Evolutionary conservation across 2,113 vertebrate genomes (phyloP).

Genomic region (Scytalopus superciliaris): DNA sequence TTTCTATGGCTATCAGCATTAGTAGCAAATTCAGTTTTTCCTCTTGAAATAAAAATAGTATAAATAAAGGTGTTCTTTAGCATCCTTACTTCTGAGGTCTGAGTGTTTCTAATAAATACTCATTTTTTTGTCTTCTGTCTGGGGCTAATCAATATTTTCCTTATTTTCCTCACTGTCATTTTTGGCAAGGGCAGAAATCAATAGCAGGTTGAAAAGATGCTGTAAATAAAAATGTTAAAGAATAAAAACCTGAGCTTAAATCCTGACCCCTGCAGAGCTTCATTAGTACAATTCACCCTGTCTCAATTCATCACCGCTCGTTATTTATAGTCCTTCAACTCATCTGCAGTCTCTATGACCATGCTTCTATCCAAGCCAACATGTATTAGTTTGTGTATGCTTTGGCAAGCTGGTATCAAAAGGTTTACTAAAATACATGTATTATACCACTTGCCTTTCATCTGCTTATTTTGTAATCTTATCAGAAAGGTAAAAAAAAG

Average conservation of each 20-base stretch:
- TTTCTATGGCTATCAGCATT: neutral
- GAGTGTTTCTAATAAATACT: neutral
- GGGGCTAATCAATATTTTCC: neutral
- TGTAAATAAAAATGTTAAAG: constrained; percentile 10
- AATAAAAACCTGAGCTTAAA: constrained; percentile 6
- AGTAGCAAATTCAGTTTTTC: neutral
- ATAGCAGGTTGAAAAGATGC: neutral
- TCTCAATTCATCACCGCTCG: neutral
- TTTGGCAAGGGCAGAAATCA: neutral
- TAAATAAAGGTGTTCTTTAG: neutral
- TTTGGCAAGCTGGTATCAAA: constrained; percentile 16
- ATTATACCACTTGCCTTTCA: constrained; percentile 38
- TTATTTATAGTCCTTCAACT: constrained; percentile 28
- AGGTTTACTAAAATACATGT: constrained; percentile 9
- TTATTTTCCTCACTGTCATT: neutral
- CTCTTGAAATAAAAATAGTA: neutral
- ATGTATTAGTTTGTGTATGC: neutral
- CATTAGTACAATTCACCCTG: neutral
- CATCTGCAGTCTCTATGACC: neutral
- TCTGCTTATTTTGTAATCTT: constrained; percentile 63
- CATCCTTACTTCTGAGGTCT: neutral
- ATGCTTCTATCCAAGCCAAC: neutral
- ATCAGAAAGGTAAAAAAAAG: constrained; percentile 49
- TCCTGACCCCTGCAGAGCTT: neutral
- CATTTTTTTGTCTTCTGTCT: neutral